A percentile compares a stretch with the other conserved stretches of the same genome.
These are phyloP conservation scores for Aplysia californica DNA, from an alignment of 1,140 invertebrate species.

Conservation along the genomic window DNA sequence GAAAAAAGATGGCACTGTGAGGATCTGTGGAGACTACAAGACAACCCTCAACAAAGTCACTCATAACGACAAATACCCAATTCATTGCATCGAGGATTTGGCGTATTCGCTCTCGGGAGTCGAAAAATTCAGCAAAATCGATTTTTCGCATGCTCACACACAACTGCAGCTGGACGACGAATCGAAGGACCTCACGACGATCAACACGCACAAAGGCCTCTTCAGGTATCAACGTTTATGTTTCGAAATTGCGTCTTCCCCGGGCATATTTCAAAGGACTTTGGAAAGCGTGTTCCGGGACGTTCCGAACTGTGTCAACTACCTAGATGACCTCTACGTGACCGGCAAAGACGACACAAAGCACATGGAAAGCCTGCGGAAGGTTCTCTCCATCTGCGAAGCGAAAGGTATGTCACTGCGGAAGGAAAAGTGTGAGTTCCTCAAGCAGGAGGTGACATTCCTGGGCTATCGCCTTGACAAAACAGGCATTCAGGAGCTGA, in stretches of 20 bases:
- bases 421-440: neutral
- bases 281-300: neutral
- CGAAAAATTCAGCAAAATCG: slow-evolving; percentile 43
- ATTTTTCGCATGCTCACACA: slow-evolving; percentile 49
- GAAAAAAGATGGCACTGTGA: neutral
- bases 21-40: slow-evolving; percentile 26
- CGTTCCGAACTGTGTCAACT: neutral
- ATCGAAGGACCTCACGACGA: slow-evolving; percentile 36
- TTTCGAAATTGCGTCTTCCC: slow-evolving; percentile 28
- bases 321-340: neutral
- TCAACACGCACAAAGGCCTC: slow-evolving; percentile 65
- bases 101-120: slow-evolving; percentile 31
- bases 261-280: slow-evolving; percentile 19
- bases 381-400: neutral
- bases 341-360: neutral
- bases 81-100: slow-evolving; percentile 44
- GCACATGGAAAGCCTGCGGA: neutral
- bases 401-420: neutral
- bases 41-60: neutral
- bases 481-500: neutral
- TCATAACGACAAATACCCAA: slow-evolving; percentile 38
- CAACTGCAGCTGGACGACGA: slow-evolving; percentile 50
- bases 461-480: neutral
- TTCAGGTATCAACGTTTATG: slow-evolving; percentile 44
- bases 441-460: neutral